Evolutionary conservation across 2,797 vertebrate species (phyloP), one percentile per base, ranked within the genome.

Genomic region (Periparus ater): DNA sequence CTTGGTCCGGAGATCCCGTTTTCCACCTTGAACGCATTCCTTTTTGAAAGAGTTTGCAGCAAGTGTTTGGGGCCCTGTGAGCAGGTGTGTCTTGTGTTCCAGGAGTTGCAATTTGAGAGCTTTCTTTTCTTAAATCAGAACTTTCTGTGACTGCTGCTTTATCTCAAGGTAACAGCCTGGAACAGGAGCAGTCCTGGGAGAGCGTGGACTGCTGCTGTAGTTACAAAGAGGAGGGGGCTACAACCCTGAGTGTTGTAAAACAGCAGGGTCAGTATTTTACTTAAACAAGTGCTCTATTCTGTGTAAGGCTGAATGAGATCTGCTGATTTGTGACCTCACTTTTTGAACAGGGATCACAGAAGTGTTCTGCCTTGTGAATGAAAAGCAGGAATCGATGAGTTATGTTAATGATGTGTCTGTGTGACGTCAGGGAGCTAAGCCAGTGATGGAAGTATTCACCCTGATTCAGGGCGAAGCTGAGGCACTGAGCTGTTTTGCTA

Each of bases 41-140:
- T 84, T 67, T 67, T 40, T 38, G 44, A 6, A 75, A 11, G 85
- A 75, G 71, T 72, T 40, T 53, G 80, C n/a, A 36, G 80, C 73
- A 62, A 94, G 76, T 88, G 91, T 77, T 71, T 42, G 85, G 48
- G 67, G 58, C 78, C 74, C 76, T 73, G 40, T 9, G 10, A 72
- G 72, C 94, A 95, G 91, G 94, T 94, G 89, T 85, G 91, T 73
- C 86, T 91, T 73, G 67, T 89, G 79, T 86, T 84, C 34, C 68
- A 50, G 60, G 45, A 29, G 13, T 20, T 94, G 93, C 85, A 91
- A 75, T 81, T 58, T 67, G 91, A 94, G 88, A 60, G 53, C 54
- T 80, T 89, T 51, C 25, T 88, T 29, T 90, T 83, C 47, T 72
- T 66, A 54, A 92, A 89, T 76, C 63, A 92, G 65, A 95, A 91